Conservation (phyloP, 2,113 vertebrate genomes). For the Hassar affinis region DNA sequence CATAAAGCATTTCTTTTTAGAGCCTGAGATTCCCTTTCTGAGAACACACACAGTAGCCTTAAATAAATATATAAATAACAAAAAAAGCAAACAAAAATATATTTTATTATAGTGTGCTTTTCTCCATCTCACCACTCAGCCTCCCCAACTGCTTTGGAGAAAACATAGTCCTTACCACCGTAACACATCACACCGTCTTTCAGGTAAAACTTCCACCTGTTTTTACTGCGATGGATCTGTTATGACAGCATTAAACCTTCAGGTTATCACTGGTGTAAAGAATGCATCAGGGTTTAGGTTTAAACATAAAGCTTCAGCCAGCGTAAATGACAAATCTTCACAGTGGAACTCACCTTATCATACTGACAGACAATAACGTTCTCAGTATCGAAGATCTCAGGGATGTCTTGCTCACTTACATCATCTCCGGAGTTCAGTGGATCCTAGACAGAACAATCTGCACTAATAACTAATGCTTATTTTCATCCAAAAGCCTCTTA, state of each 20-base stretch:
- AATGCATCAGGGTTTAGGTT: not conserved
- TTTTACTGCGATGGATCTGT: conserved; percentile 96
- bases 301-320: not conserved
- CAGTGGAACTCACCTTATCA: conserved; percentile 83
- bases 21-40: not conserved
- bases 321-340: not conserved
- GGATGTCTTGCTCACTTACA: conserved; percentile 90
- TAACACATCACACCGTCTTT: conserved; percentile 95
- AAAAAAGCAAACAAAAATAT: not conserved
- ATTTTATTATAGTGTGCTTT: not conserved
- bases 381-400: conserved; percentile 93
- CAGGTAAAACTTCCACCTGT: conserved; percentile 96
- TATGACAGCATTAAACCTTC: not conserved
- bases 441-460: conserved; percentile 71
- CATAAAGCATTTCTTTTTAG: not conserved
- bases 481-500: not conserved
- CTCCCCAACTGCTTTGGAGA: conserved; percentile 92
- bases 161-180: conserved; percentile 89
- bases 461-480: not conserved
- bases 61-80: not conserved
- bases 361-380: conserved; percentile 97
- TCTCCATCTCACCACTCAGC: conserved; percentile 85
- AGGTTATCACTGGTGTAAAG: not conserved
- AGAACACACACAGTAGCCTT: not conserved
- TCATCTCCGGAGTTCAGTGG: conserved; percentile 95